Base-by-base conservation (phyloP, 1,140 invertebrate genomes). In the Leptoteleia sp. region DNA sequence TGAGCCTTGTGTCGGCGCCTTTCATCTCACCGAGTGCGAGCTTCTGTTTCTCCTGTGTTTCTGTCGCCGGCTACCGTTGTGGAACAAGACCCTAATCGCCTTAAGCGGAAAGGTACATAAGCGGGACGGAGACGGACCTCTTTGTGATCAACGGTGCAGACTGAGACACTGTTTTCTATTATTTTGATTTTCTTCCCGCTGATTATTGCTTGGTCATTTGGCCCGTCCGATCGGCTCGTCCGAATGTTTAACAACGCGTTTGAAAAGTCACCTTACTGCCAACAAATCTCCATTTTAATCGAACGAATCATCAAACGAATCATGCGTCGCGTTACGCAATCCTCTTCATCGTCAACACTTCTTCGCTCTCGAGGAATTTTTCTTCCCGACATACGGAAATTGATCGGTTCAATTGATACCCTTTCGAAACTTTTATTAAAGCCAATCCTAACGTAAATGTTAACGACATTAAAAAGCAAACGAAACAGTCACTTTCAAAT, bases 31-130 rank as follows among this genome's bases (percentile, higher is more conserved):
- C 68, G 78, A 83, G 84, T 83, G 72, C 80, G 82, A 85, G 85
- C 85, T 86, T 87, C 85, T 86, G 85, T 85, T 87, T 87, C 83
- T 83, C 77, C 84, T 81, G 83, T 86, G 84, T 87, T 87, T 86
- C 84, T 85, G 85, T 82, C 82, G 81, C 76, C 82, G 82, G 83
- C 83, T 87, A 87, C 85, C 82, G 84, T 86, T 76, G 81, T 85
- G 83, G 83, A 84, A 85, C 83, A 85, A 81, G 82, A 85, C 79
- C 84, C 82, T 85, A 85, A 86, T 85, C 83, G 81, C 81, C 75
- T 83, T 81, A 81, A 79, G 82, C 76, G 73, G 77, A 77, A 70
- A 70, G 35, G 45, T 33, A 71, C 31, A 43, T 17, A 12, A 3
- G 37, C 52, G 11, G 16, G 4, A 38, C 3, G 19, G 33, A 76